These are phyloP conservation scores for Euwallacea fornicatus DNA, from an alignment of 1,140 invertebrate species.

Conservation along the genomic window DNA sequence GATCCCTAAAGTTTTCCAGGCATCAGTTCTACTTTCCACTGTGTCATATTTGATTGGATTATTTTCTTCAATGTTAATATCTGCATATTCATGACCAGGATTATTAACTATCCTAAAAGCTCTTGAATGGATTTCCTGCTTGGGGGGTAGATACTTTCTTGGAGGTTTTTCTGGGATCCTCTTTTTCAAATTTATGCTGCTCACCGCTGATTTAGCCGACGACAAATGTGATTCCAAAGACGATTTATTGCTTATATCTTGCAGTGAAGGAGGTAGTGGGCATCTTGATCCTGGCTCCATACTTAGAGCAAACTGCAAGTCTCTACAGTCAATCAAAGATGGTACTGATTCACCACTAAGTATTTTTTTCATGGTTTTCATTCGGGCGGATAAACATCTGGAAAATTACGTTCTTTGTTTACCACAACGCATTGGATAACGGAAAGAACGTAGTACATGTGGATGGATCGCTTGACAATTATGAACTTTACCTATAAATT, in stretches of 20 bases:
- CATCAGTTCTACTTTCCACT: conserved; percentile 69
- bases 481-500: conserved; percentile 62
- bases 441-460: too few species aligned
- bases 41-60: conserved; percentile 61
- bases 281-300: conserved; percentile 77
- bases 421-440: too few species aligned
- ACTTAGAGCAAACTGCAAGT: conserved; percentile 70
- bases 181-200: conserved; percentile 16
- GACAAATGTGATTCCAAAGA: conserved; percentile 38
- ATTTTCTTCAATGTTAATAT: conserved; percentile 33
- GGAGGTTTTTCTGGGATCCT: conserved; percentile 59
- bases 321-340: conserved; percentile 65
- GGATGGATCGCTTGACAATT: neutral
- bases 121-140: conserved; percentile 47
- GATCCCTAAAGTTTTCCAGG: conserved; percentile 77
- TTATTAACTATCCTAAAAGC: conserved; percentile 1
- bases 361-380: conserved; percentile 82
- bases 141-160: conserved; percentile 58
- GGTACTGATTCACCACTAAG: conserved; percentile 67
- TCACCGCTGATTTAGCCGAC: conserved; percentile 44
- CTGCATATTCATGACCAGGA: conserved; percentile 11
- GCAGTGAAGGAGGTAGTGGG: conserved; percentile 67
- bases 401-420: neutral
- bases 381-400: conserved; percentile 71
- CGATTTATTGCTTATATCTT: conserved; percentile 55